Base-by-base conservation (phyloP, 2,113 vertebrate genomes). In the Toxotes jaculatrix region DNA sequence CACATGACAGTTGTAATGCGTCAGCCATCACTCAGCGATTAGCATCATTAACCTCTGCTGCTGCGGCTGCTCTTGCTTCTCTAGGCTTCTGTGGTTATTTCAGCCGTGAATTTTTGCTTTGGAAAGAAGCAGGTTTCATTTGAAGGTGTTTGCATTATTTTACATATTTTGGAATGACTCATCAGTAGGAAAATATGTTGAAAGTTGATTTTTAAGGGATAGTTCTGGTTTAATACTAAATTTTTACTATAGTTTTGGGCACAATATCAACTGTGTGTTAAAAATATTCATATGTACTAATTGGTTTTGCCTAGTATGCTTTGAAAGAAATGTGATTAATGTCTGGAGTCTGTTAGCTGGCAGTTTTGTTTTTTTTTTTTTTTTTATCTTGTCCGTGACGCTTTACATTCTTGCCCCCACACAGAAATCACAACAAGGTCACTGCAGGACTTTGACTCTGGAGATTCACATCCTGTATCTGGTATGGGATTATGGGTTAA, bases 1-100 rank as follows among this genome's bases (percentile, higher is more conserved):
- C 21, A 36, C 73, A 77, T 65, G 77, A 45, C 75, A 64, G 55
- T 70, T 32, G 45, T 69, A 88, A 91, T 80, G 79, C 89, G 75
- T 79, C 72, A 83, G 73, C 67, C 74, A 68, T 88, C 75, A 71
- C 38, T 71, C 74, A 0, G 43, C 17, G n/a, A 89, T 81, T 81
- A 86, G 66, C 87, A 40, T 72, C 77, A 66, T 90, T 91, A 89
- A 86, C 80, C 67, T 89, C 76, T 47, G 74, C 57, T 32, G 79
- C 75, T 47, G 74, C 53, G 27, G 79, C 75, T 60, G 36, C 51
- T 10, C 72, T 53, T 11, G 2, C 36, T 38, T 83, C 61, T 61
- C 3, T 5, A 63, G 66, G 38, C 68, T 60, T 56, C 73, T 66
- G 72, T 49, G 32, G 5, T 19, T 27, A 7, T 77, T 79, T 83